Evolutionary conservation across 2,797 vertebrate genomes (phyloP), one percentile per base, ranked within the genome.

Genomic region (Varecia variegata): DNA sequence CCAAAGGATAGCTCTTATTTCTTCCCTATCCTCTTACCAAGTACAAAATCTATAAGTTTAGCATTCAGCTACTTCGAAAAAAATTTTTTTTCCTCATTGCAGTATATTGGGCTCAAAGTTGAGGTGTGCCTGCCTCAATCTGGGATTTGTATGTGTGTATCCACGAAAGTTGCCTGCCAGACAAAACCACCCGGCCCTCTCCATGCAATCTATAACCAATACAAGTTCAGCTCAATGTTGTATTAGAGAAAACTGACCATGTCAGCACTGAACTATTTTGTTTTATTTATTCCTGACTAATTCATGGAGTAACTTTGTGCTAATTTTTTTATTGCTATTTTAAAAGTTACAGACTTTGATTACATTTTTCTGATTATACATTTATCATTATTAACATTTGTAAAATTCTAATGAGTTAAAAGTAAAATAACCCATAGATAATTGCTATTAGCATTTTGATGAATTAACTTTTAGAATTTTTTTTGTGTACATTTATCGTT

Each of bases 311-410:
- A 54, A 67, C 21, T 84, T 40, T 87, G 7, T 86, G 18, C 27
- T 77, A 10, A 87, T 73, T 80, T 93, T 23, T 84, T 95, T 89
- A 84, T 93, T 90, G 45, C 45, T 95, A 4, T 58, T 93, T 95
- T 96, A 89, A 79, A 54, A 90, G 27, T 86, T 85, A 79, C 5
- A 73, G 60, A 54, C 32, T 86, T 81, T 35, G 25, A 90, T 90
- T 89, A 60, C 12, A 54, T 80, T 93, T 94, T 95, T 93, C 56
- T 89, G 52, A 88, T 88, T 81, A 79, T 95, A 87, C 58, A 67
- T 67, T 94, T 93, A 83, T 92, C 40, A n/a, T 68, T 88, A 83
- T 6, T 88, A 50, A 68, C 47, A 10, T 91, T 86, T 95, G 14
- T 90, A 77, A 86, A 93, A 52, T 76, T 90, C 17, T 80, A 76